Evolutionary conservation across 2,888 invertebrate species (phyloP).

Genomic region (Drosophila suboccidentalis): DNA sequence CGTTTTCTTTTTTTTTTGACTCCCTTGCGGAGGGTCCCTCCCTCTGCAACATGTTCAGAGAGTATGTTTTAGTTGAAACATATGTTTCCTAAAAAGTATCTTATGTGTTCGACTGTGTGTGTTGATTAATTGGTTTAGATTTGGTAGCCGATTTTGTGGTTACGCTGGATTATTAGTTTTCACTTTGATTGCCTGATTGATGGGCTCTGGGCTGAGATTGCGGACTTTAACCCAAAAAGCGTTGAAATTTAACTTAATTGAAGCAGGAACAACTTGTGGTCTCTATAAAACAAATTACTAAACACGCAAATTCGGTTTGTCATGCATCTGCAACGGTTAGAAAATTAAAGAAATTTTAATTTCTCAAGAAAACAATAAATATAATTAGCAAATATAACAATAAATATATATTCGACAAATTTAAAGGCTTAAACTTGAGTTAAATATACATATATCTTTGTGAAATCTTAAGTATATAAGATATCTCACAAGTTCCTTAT

Average conservation of each 20-base stretch:
- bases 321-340: neutral
- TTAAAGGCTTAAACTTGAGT: neutral
- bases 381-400: no score
- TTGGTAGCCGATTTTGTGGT: constrained; percentile 53
- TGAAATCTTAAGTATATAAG: neutral
- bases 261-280: neutral
- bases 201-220: constrained; percentile 36
- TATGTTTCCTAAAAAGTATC: constrained; percentile 62
- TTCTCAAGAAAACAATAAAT: neutral
- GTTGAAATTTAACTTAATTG: neutral
- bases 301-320: neutral
- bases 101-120: constrained; percentile 26
- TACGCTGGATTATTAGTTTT: constrained; percentile 38
- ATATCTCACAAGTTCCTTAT: neutral
- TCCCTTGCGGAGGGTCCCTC: constrained; percentile 35
- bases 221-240: neutral
- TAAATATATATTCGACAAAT: neutral
- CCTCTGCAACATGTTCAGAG: constrained; percentile 10
- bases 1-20: neutral
- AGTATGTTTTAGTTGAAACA: constrained; percentile 60
- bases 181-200: constrained; percentile 41
- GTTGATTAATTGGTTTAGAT: constrained; percentile 78
- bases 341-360: neutral
- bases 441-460: neutral
- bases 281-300: neutral